Evolutionary conservation across 30 jellyfish, hydroid and myxozoan species (phyloP), one percentile per base, ranked within the genome.

Genomic region (Clytia hemisphaerica): DNA sequence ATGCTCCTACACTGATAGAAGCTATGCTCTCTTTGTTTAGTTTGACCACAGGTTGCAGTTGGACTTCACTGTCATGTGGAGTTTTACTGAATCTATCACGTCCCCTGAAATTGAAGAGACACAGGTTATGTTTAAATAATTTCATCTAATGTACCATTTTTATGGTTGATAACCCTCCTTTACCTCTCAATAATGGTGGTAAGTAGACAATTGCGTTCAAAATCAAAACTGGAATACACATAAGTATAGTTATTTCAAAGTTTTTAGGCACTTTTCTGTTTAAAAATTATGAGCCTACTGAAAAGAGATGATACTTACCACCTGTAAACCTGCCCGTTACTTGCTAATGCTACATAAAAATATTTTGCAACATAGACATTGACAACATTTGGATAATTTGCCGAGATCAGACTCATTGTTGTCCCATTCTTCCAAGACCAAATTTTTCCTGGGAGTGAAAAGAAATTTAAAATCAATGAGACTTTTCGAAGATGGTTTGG

Each of bases 371-470:
- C 49, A 69, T 69, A 50, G 10, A 69, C 81, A 45, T 69, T 69
- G 12, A 33, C 26, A 29, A 69, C 49, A 29, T 69, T 75, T 15
- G 36, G 14, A 10, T 35, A 28, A 18, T 69, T 75, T 21, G 46
- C 19, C n/a, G 75, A 28, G 0, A 69, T 34, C 40, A 69, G 49
- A 1, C 30, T 35, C 9, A 49, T 27, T 21, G 3, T 79, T 15
- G 32, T 38, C 2, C 80, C 92, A 73, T 80, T 62, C 30, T 84
- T 80, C 96, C 96, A 87, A 9, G 94, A 87, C 96, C 96, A 87
- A 6, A 87, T 12, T 34, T 45, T 55, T 9, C 96, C 96, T 87
- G 33, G 3, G 26, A 45, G 22, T 25, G 16, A 29, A 18, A 67
- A 4, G n/a, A n/a, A n/a, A n/a, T n/a, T n/a, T n/a, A n/a, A n/a